These are phyloP conservation scores for Loripinus fragilis DNA, from an alignment of 2,888 invertebrate genomes.

Conservation along the genomic window DNA sequence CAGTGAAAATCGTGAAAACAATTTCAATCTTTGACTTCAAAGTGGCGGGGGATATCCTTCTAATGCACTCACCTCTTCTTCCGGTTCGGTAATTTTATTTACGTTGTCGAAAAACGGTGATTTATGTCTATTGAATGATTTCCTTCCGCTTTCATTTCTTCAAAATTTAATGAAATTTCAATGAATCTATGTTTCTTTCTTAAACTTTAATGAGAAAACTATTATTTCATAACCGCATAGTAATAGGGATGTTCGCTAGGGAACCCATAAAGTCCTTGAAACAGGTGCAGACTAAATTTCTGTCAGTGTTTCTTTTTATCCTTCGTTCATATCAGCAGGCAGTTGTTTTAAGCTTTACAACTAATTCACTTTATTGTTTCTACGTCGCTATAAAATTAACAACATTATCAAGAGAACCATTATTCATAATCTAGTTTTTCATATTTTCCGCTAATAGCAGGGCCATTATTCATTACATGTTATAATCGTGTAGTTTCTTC, in stretches of 20 bases:
- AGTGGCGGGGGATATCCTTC: too few relatives aligned
- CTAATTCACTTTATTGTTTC: conserved; percentile 20
- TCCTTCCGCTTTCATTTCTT: neutral
- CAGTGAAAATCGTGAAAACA: too few relatives aligned
- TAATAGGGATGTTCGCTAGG: conserved; percentile 5
- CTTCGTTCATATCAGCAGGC: conserved; percentile 9
- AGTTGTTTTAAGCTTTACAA: conserved; percentile 1
- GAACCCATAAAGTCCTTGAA: neutral
- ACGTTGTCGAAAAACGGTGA: too few relatives aligned
- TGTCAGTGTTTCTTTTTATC: conserved; percentile 13
- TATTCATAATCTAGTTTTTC: conserved; percentile 22
- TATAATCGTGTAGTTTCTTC: conserved; percentile 17
- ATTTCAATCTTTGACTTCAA: too few relatives aligned
- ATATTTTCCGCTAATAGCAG: conserved; percentile 18
- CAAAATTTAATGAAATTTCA: neutral
- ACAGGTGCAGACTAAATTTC: conserved; percentile 4
- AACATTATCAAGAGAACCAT: conserved; percentile 7
- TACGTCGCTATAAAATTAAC: conserved; percentile 21
- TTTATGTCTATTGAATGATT: too few relatives aligned
- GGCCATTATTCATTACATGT: conserved; percentile 17
- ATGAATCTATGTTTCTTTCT: neutral
- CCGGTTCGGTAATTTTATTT: too few relatives aligned
- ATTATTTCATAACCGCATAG: conserved; percentile 4
- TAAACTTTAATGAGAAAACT: neutral
- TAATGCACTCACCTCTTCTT: too few relatives aligned